These are phyloP conservation scores for Triplophysa yarkandensis DNA, from an alignment of 2,797 vertebrate genomes.

Conservation along the genomic window DNA sequence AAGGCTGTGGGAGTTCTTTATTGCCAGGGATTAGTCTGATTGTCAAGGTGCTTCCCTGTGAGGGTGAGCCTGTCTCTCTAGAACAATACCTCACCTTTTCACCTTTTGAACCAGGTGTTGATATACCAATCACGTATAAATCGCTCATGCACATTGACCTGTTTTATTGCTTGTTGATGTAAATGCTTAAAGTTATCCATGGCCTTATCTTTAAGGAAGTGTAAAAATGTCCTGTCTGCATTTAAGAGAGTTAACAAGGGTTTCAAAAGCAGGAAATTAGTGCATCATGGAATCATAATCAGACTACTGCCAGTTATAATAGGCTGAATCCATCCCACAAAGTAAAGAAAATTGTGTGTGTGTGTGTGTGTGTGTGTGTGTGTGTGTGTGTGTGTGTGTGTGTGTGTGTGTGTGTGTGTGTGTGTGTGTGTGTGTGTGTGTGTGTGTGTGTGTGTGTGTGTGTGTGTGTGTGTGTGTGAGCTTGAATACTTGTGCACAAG, in stretches of 20 bases:
- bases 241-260: constrained; percentile 14
- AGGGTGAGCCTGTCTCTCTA: constrained; percentile 41
- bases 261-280: constrained; percentile 42
- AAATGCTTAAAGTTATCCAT: background rate
- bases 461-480: constrained; percentile 65
- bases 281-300: constrained; percentile 51
- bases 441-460: constrained; percentile 62
- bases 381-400: constrained; percentile 70
- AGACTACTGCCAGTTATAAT: constrained; percentile 60
- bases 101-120: constrained; percentile 57
- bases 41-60: constrained; percentile 57
- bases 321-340: constrained; percentile 59
- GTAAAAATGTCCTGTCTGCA: background rate
- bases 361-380: constrained; percentile 69
- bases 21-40: constrained; percentile 62
- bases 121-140: constrained; percentile 10
- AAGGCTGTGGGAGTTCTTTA: constrained; percentile 39
- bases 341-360: constrained; percentile 63
- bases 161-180: background rate
- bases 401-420: constrained; percentile 69
- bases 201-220: background rate
- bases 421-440: constrained; percentile 63
- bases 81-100: constrained; percentile 62
- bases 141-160: background rate
- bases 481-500: constrained; percentile 73